Evolutionary conservation across 2,113 vertebrate species (phyloP).

Genomic region (Climacteris rufus): DNA sequence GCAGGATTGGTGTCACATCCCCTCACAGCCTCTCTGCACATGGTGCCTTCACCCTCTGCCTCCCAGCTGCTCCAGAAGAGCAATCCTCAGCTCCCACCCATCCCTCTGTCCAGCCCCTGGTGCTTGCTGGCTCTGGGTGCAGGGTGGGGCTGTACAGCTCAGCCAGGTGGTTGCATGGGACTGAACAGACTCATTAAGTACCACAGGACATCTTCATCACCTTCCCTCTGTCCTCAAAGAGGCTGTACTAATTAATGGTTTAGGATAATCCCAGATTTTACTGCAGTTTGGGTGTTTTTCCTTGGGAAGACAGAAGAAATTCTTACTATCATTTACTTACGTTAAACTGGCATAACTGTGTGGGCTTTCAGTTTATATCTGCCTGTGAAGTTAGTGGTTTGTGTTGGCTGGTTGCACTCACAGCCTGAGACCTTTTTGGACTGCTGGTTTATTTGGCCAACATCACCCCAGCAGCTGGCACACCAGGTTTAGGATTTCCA

Average conservation of each 20-base stretch:
- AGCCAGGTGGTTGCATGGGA: not conserved
- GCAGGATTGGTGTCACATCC: fast-evolving
- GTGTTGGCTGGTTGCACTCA: not conserved
- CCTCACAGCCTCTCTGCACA: fast-evolving
- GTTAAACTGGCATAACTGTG: not conserved
- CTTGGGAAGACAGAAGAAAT: not conserved
- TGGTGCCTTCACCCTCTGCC: not conserved
- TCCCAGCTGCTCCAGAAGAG: not conserved
- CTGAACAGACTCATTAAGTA: not conserved
- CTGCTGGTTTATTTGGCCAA: not conserved
- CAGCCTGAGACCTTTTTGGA: not conserved
- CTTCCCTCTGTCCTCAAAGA: not conserved
- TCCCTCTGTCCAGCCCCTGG: not conserved
- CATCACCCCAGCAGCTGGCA: not conserved
- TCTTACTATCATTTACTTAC: not conserved
- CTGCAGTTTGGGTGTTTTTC: not conserved
- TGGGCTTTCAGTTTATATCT: not conserved
- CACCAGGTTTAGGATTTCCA: not conserved
- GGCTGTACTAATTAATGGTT: not conserved
- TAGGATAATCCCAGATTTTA: not conserved
- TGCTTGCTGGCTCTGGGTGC: fast-evolving
- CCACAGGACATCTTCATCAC: not conserved
- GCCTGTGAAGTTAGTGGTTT: not conserved
- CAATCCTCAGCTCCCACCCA: not conserved
- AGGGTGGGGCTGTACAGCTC: not conserved